phyloP scores from a whole-genome alignment of 1,140 invertebrate genomes.

The Lepidotrigona ventralis region DNA sequence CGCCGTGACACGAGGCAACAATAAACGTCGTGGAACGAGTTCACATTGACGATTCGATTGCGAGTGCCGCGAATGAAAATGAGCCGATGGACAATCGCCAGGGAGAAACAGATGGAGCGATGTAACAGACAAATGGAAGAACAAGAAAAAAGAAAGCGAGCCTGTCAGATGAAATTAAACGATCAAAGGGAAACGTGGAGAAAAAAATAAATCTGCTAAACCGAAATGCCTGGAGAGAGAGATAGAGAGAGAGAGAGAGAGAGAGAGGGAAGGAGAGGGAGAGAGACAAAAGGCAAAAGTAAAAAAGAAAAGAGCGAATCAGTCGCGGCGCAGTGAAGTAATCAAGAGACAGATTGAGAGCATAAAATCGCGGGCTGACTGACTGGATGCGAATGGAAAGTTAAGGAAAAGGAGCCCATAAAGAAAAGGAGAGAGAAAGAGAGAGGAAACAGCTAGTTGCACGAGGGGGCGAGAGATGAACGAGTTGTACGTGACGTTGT shows the following conservation, averaged over 20 bases:
- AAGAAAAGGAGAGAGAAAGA: neutral
- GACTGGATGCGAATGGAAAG: neutral
- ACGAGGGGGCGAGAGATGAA: neutral
- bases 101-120: neutral
- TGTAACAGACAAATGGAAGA: neutral
- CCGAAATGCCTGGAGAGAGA: neutral
- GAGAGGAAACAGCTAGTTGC: neutral
- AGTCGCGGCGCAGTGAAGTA: slow-evolving; percentile 13
- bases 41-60: neutral
- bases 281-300: neutral
- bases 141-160: neutral
- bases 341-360: slow-evolving; percentile 27
- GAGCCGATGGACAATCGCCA: neutral
- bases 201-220: neutral
- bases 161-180: neutral
- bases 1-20: neutral
- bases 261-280: no score
- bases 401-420: neutral
- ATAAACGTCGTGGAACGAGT: neutral
- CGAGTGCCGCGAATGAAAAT: neutral
- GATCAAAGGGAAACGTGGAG: neutral
- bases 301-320: neutral
- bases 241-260: neutral
- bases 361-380: slow-evolving; percentile 4
- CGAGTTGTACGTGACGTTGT: slow-evolving; percentile 31